Conservation (phyloP, 2,888 invertebrate species). For the Plusia festucae region DNA sequence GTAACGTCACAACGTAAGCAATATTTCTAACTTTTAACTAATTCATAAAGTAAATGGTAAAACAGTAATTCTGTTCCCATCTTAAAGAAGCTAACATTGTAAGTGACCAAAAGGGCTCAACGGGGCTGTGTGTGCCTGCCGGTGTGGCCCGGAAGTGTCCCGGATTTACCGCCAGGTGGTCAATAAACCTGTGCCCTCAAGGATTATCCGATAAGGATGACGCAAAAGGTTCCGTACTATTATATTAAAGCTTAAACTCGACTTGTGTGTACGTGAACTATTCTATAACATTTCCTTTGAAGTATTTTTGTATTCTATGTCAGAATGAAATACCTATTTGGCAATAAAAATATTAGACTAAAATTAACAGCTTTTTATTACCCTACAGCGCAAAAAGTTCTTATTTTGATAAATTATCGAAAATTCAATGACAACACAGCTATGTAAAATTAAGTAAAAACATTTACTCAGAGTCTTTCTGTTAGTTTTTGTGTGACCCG, state of each 20-base stretch:
- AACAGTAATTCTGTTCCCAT: neutral
- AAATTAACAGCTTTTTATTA: too few species aligned
- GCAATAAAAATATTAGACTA: too few species aligned
- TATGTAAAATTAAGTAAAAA: neutral
- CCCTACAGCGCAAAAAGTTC: too few species aligned
- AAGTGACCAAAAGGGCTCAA: neutral
- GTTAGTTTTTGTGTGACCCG: neutral
- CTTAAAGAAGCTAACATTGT: neutral
- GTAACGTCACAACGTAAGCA: too few species aligned
- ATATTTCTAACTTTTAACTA: too few species aligned
- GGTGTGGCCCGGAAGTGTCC: slow-evolving; percentile 51
- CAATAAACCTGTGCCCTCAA: slow-evolving; percentile 47
- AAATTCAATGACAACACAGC: too few species aligned
- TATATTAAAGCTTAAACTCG: slow-evolving; percentile 5
- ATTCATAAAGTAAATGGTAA: too few species aligned
- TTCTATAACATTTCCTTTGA: neutral
- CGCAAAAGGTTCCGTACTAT: slow-evolving; percentile 22
- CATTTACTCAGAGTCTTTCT: neutral
- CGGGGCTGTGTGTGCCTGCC: neutral
- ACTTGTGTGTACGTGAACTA: neutral
- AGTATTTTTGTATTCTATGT: neutral
- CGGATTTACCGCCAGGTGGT: slow-evolving; percentile 56
- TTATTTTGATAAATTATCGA: too few species aligned
- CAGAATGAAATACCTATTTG: too few species aligned
- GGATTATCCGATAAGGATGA: slow-evolving; percentile 42